Evolutionary conservation across 2,113 vertebrate species (phyloP).

Genomic region (Rhinogobius similis): DNA sequence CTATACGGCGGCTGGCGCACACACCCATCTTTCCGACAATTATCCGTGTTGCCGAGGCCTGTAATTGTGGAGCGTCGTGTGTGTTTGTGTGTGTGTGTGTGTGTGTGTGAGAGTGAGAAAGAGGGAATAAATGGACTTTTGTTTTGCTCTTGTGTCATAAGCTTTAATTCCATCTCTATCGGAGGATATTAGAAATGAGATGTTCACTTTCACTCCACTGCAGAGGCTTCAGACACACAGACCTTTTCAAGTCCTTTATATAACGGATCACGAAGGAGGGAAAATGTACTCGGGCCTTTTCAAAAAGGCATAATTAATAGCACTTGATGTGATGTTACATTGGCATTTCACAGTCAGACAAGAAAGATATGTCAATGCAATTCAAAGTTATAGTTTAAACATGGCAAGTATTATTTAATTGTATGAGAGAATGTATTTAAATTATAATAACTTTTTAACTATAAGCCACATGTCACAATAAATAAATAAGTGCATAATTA

Average conservation of each 20-base stretch:
- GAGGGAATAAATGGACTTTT: slow-evolving; percentile 13
- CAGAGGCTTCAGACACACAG: background rate
- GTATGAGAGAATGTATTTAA: too few relatives aligned
- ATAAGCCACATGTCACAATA: too few relatives aligned
- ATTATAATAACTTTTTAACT: too few relatives aligned
- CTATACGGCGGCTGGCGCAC: slow-evolving; percentile 50
- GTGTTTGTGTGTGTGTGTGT: slow-evolving; percentile 11
- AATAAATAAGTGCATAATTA: too few relatives aligned
- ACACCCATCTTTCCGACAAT: slow-evolving; percentile 46
- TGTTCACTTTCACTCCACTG: background rate
- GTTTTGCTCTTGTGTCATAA: slow-evolving; percentile 35
- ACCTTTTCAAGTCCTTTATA: background rate
- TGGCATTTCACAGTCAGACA: background rate
- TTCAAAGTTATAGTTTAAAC: too few relatives aligned
- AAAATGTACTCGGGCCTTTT: background rate
- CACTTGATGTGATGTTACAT: background rate
- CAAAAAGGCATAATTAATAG: background rate
- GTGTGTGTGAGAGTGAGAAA: slow-evolving; percentile 9
- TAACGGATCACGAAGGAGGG: background rate
- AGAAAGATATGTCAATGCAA: too few relatives aligned
- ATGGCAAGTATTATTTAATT: too few relatives aligned
- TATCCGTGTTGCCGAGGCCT: slow-evolving; percentile 54
- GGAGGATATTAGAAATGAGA: background rate
- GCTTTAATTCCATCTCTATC: background rate
- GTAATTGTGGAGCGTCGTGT: slow-evolving; percentile 41